These are phyloP conservation scores for Coelopa frigida DNA, from an alignment of 1,140 invertebrate species.

Conservation along the genomic window DNA sequence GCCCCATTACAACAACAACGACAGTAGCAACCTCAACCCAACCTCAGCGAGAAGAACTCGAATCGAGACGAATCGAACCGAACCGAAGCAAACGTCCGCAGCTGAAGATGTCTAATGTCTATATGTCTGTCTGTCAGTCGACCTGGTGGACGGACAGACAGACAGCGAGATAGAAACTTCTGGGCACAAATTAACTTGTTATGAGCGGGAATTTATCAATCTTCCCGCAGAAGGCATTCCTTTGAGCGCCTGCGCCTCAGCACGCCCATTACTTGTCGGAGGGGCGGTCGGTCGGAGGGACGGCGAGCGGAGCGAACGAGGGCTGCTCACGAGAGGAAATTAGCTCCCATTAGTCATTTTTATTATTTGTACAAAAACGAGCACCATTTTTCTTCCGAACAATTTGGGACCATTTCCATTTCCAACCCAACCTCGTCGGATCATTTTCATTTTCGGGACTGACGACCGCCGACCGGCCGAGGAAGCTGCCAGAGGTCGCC, in stretches of 20 bases:
- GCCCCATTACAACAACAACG: no score
- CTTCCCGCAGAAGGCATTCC: constrained; percentile 4
- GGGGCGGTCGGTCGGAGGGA: no score
- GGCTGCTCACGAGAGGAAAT: constrained; percentile 8
- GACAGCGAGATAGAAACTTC: no score
- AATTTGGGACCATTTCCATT: constrained; percentile 6
- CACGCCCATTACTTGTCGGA: constrained; percentile 13
- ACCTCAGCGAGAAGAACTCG: no score
- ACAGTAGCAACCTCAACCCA: no score
- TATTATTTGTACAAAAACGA: constrained; percentile 9
- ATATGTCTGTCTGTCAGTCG: no score
- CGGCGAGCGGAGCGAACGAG: constrained; percentile 5
- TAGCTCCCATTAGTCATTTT: constrained; percentile 15
- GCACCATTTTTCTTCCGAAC: constrained; percentile 3
- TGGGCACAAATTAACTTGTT: constrained; percentile 14
- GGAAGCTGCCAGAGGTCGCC: no score
- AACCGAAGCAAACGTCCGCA: neutral
- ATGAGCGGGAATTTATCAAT: constrained; percentile 10
- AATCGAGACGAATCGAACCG: neutral
- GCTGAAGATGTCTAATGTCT: no score
- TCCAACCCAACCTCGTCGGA: no score
- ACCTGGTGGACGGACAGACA: no score
- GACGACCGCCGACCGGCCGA: no score
- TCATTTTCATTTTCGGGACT: no score
- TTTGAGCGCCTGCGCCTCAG: constrained; percentile 3